phyloP scores from a whole-genome alignment of 2,113 vertebrate genomes.

The Odontesthes bonariensis region DNA sequence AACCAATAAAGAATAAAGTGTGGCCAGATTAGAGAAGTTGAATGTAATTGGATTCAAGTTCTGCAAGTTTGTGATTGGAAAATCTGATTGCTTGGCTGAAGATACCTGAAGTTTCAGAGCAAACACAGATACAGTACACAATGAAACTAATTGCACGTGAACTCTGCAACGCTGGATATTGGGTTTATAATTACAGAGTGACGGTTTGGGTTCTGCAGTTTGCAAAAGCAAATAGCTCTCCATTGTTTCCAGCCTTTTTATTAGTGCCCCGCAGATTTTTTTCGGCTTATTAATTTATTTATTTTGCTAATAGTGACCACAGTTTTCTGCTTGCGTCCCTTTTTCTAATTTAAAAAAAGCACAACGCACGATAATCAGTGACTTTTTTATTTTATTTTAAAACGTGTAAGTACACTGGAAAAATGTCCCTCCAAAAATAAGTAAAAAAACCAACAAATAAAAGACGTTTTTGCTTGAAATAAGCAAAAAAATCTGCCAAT shows the following conservation, averaged over 20 bases:
- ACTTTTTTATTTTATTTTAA: no score
- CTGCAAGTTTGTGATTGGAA: conserved; percentile 44
- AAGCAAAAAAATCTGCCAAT: no score
- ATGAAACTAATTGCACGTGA: conserved; percentile 48
- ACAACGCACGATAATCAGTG: background rate
- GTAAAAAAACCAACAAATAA: no score
- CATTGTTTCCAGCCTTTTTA: background rate
- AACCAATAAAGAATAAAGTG: conserved; percentile 58
- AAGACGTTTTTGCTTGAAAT: no score
- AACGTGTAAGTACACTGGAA: no score
- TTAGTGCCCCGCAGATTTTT: background rate
- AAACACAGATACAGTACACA: conserved; percentile 17
- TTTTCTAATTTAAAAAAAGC: background rate
- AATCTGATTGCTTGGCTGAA: conserved; percentile 52
- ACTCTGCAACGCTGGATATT: conserved; percentile 12
- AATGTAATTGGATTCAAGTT: conserved; percentile 56
- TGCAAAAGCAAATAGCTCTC: background rate
- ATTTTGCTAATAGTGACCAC: background rate
- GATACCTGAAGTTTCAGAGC: conserved; percentile 36
- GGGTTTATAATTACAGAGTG: conserved; percentile 33
- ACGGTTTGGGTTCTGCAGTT: conserved; percentile 1
- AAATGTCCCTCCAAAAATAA: no score
- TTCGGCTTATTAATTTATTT: background rate
- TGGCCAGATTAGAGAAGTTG: conserved; percentile 34
- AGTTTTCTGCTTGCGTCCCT: background rate